A percentile compares a stretch with the other conserved stretches of the same genome.
Conservation (phyloP, 92 coral and sea anemone genomes). For the Palythoa grandiflora region DNA sequence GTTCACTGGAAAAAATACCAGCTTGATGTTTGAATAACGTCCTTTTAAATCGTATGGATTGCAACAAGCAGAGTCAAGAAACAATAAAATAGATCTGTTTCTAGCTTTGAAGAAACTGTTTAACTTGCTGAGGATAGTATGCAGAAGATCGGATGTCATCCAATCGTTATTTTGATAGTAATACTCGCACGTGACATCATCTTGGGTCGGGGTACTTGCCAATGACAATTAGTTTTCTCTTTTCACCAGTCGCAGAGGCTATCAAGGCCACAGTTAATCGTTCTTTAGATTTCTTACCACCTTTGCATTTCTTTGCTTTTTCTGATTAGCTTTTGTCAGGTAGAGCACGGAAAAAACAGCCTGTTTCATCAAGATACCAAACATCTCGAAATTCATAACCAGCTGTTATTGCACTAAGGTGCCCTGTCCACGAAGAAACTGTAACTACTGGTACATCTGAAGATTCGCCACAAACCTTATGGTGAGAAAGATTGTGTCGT, state of each 20-base stretch:
- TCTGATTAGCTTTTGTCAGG: conserved; percentile 52
- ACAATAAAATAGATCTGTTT: conserved; percentile 55
- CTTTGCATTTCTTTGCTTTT: conserved; percentile 62
- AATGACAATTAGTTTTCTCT: too few species aligned
- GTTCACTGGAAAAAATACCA: conserved; percentile 56
- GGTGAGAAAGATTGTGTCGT: conserved; percentile 57
- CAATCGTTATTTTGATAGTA: conserved; percentile 19
- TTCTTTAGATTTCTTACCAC: conserved; percentile 58
- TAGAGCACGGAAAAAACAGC: conserved; percentile 37
- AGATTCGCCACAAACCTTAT: conserved; percentile 59
- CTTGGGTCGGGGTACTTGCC: too few species aligned
- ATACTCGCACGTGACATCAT: conserved; percentile 33
- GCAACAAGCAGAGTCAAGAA: conserved; percentile 59
- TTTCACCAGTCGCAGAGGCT: conserved; percentile 24
- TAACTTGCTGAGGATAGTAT: conserved; percentile 56
- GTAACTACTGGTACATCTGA: conserved; percentile 56
- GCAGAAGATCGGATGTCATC: conserved; percentile 53
- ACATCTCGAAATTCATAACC: conserved; percentile 52
- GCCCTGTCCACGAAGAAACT: conserved; percentile 51
- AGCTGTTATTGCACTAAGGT: conserved; percentile 48
- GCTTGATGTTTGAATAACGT: conserved; percentile 56
- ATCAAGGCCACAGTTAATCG: conserved; percentile 55
- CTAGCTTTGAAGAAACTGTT: conserved; percentile 59
- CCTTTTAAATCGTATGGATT: conserved; percentile 53
- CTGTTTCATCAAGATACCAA: conserved; percentile 53